Evolutionary conservation across 2,888 invertebrate species (phyloP).

Genomic region (Agonopterix arenella): DNA sequence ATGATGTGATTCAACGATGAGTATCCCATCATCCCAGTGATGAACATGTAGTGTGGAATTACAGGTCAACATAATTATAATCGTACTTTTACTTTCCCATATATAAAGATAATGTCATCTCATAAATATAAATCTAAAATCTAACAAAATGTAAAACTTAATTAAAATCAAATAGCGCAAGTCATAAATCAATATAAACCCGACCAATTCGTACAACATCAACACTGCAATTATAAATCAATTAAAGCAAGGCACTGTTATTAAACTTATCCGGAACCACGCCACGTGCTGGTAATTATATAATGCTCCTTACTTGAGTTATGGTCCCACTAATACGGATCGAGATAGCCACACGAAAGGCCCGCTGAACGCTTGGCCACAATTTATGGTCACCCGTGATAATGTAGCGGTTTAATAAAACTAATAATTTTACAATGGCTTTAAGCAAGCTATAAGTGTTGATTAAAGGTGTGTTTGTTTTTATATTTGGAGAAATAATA

Average conservation of each 20-base stretch:
- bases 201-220: slow-evolving; percentile 1
- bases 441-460: background rate
- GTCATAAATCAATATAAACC: background rate
- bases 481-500: too few species aligned
- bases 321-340: slow-evolving; percentile 35
- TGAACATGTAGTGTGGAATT: too few species aligned
- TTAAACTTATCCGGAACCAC: slow-evolving; percentile 30
- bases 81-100: too few species aligned
- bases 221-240: slow-evolving; percentile 26
- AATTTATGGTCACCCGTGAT: slow-evolving; percentile 34
- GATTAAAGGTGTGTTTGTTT: background rate
- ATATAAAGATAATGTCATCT: too few species aligned
- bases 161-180: background rate
- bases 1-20: too few species aligned
- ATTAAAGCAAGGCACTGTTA: slow-evolving; percentile 25
- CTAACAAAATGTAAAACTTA: too few species aligned
- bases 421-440: slow-evolving; percentile 21
- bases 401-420: slow-evolving; percentile 19
- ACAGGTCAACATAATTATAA: too few species aligned
- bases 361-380: slow-evolving; percentile 16
- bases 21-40: too few species aligned
- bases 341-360: slow-evolving; percentile 21
- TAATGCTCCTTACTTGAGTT: slow-evolving; percentile 32
- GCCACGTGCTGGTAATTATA: slow-evolving; percentile 37
- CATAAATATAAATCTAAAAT: too few species aligned